Base-by-base conservation (phyloP, 2,797 vertebrate species). In the Tenualosa thibaudeaui region DNA sequence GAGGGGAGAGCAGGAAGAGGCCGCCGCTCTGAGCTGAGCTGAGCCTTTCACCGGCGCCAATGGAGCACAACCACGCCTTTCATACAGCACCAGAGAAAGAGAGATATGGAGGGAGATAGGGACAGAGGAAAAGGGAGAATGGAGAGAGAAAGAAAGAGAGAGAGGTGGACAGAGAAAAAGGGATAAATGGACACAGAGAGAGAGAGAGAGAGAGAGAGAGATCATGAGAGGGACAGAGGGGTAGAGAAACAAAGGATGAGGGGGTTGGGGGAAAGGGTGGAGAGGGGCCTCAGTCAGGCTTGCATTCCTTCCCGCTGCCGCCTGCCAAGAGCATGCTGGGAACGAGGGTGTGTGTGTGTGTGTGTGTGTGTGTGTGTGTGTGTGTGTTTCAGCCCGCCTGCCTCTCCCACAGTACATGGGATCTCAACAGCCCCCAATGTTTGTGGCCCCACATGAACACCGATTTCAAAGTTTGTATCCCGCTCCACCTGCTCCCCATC, bases 321-420 rank as follows among this genome's bases (percentile, higher is more conserved):
- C 81, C 90, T 94, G 94, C 93, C 93, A 95, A 95, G 90, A 93
- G 91, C 91, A 86, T 75, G 84, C 92, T 92, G 90, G 90, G 93
- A 94, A 90, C 88, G 31, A 75, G 68, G 3, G 65, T 71, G 65
- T 37, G 65, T 40, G 65, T 71, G 26, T 40, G 37, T 10, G n/a
- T 10, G 24, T 31, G 62, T 24, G n/a, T 26, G 26, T 65, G 9
- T 31, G 26, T 68, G 62, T 31, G 62, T 13, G 62, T 12, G 62
- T 12, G 51, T 22, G 31, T 40, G 31, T 19, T 31, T 75, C 31
- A 17, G 31, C 5, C 26, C 3, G 68, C 37, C 68, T 75, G 68
- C 68, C 37, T 75, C 37, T 40, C 56, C 19, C 56, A 58, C 56
- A 22, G 68, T 75, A 75, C 68, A 75, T 6, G 12, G 31, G 12